Evolutionary conservation across 2,113 vertebrate genomes (phyloP).

Genomic region (Meleagris gallopavo): DNA sequence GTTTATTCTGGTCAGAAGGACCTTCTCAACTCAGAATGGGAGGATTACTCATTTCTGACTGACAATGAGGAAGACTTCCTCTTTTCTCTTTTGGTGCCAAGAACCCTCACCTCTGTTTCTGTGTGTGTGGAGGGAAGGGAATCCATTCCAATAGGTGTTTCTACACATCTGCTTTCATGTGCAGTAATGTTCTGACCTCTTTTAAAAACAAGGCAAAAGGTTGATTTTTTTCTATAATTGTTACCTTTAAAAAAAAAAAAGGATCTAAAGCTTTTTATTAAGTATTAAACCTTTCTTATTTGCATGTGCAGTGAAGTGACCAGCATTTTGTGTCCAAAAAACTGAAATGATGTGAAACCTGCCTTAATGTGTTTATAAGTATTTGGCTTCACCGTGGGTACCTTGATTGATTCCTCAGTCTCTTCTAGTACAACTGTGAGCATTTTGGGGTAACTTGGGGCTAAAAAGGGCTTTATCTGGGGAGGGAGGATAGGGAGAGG

Average conservation of each 20-base stretch:
- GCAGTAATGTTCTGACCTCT: slow-evolving; percentile 60
- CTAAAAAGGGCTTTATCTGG: slow-evolving; percentile 7
- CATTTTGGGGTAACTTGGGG: slow-evolving; percentile 25
- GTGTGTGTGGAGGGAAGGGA: slow-evolving; percentile 6
- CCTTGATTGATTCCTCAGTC: slow-evolving; percentile 54
- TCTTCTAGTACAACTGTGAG: slow-evolving; percentile 54
- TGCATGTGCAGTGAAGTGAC: slow-evolving; percentile 71
- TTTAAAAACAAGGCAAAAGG: slow-evolving; percentile 3
- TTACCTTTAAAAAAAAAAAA: background rate
- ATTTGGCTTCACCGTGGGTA: slow-evolving; percentile 64
- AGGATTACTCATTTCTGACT: slow-evolving; percentile 25
- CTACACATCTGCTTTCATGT: slow-evolving; percentile 37
- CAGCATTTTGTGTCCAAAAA: slow-evolving; percentile 53
- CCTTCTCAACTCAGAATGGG: slow-evolving; percentile 5
- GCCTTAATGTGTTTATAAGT: slow-evolving; percentile 67
- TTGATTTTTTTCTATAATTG: slow-evolving; percentile 69
- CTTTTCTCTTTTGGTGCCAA: slow-evolving; percentile 57
- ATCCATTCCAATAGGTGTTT: slow-evolving; percentile 39
- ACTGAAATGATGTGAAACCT: slow-evolving; percentile 55
- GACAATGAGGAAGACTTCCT: slow-evolving; percentile 37
- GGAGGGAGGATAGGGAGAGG: background rate
- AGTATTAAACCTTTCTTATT: slow-evolving; percentile 66
- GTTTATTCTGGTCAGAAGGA: slow-evolving; percentile 10
- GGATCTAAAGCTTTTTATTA: slow-evolving; percentile 64
- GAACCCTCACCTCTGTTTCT: slow-evolving; percentile 23